These are phyloP conservation scores for Phrynocephalus vlangalii DNA, from an alignment of 2,797 vertebrate species.

Conservation along the genomic window DNA sequence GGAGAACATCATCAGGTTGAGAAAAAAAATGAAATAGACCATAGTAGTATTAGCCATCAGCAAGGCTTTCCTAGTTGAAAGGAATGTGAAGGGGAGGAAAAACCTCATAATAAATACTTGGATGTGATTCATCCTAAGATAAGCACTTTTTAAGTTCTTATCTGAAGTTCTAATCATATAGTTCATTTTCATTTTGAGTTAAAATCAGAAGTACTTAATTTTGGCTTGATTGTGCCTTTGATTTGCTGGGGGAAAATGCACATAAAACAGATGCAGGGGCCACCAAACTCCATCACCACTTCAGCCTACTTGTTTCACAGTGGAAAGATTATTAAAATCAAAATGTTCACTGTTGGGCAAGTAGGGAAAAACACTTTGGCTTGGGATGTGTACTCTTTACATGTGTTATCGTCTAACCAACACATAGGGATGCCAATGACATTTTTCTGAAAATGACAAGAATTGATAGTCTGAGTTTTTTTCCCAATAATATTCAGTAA, in stretches of 20 bases:
- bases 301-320: neutral
- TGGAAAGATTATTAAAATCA: neutral
- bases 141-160: neutral
- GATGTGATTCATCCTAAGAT: neutral
- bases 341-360: neutral
- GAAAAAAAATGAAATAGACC: neutral
- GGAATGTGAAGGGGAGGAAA: neutral
- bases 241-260: neutral
- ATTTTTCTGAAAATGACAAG: constrained; percentile 38
- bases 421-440: constrained; percentile 45
- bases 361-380: neutral
- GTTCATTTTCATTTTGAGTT: constrained; percentile 4
- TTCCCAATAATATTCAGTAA: constrained; percentile 49
- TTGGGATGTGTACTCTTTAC: constrained; percentile 37
- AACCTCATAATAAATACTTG: neutral
- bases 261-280: neutral
- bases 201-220: neutral
- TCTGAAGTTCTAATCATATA: neutral
- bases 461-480: constrained; percentile 30
- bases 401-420: constrained; percentile 37
- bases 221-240: constrained; percentile 7
- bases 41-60: neutral
- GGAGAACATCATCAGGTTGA: neutral
- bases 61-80: neutral
- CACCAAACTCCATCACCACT: neutral